These are phyloP conservation scores for Araneus ventricosus DNA, from an alignment of 1,140 invertebrate genomes.

Conservation along the genomic window DNA sequence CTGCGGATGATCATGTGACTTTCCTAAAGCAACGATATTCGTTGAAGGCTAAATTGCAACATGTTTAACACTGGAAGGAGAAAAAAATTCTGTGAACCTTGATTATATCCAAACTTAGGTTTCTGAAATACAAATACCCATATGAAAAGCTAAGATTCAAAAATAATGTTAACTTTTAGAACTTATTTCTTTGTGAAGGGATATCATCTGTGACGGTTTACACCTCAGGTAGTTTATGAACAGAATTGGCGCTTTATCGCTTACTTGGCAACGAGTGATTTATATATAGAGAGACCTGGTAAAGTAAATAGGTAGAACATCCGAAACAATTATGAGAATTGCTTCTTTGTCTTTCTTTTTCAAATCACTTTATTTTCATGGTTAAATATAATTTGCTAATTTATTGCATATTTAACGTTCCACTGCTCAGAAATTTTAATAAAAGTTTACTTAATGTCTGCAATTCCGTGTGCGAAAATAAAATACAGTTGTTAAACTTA, in stretches of 20 bases:
- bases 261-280: background rate
- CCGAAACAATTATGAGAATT: too few species aligned
- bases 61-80: background rate
- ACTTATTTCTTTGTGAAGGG: background rate
- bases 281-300: background rate
- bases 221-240: background rate
- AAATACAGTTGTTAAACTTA: too few species aligned
- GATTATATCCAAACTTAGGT: background rate
- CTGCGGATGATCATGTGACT: constrained; percentile 70
- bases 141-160: background rate
- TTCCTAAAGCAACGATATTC: constrained; percentile 3
- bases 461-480: too few species aligned
- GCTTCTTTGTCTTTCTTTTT: too few species aligned
- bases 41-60: background rate
- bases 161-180: background rate
- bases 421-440: too few species aligned
- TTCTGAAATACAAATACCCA: background rate
- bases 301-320: too few species aligned
- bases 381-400: too few species aligned
- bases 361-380: too few species aligned
- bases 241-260: constrained; percentile 24
- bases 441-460: too few species aligned
- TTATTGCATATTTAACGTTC: too few species aligned
- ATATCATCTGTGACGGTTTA: background rate
- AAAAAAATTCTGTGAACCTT: background rate